Evolutionary conservation across 2,797 vertebrate species (phyloP), one percentile per base, ranked within the genome.

Genomic region (Micrastur ruficollis): DNA sequence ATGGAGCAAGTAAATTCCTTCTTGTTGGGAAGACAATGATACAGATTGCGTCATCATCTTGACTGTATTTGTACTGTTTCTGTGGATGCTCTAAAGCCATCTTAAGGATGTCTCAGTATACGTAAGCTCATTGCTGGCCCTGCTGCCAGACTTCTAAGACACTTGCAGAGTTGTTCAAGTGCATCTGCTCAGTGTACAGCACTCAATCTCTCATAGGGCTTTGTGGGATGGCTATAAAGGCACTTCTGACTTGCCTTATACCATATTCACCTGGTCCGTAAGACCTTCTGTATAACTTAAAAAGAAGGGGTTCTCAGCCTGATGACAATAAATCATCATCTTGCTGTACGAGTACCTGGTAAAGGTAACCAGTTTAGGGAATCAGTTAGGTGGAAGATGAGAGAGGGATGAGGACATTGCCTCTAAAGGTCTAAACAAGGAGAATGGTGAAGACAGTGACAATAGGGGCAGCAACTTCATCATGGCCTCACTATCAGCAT

Each of bases 181-280:
- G 52, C 38, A 58, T 36, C 38, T 12, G 8, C 21, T 49, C 12
- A 9, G 47, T 12, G 10, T 27, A 49, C 36, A 66, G 47, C 53
- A 58, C 0, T 1, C 29, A 36, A 19, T 12, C 14, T 44, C 46
- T 70, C 2, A 0, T 8, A 32, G 32, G 29, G 40, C 36, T 34
- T 44, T 50, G 32, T 32, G 19, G 46, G 25, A 70, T 26, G 62
- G 50, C 52, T 65, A 5, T 12, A 67, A 63, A 59, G 56, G 68
- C 31, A 26, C n/a, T 75, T 61, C 36, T n/a, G 6, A n/a, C 36
- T 75, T 80, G 42, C 82, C 36, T 75, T 47, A 15, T 4, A 26
- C 29, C 21, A 17, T 38, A 63, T 63, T 55, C 44, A 78, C 9
- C 47, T 36, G 26, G 38, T 62, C 42, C 3, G 0, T 32, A 70